phyloP scores from a whole-genome alignment of 2,888 invertebrate species.

The Ophion obscuratus region DNA sequence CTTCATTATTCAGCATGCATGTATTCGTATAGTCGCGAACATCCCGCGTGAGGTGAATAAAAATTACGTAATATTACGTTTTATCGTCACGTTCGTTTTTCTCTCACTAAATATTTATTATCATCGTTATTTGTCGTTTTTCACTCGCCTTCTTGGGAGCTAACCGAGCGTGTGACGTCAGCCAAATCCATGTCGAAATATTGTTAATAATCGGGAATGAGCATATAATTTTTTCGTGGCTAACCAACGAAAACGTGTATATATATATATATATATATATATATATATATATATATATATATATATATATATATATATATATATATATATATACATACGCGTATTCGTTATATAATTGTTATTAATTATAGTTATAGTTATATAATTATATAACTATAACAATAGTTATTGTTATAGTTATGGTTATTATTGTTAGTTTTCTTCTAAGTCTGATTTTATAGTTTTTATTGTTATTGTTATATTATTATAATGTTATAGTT shows the following conservation, averaged over 20 bases:
- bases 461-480: too few species aligned
- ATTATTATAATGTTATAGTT: too few species aligned
- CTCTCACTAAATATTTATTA: conserved; percentile 14
- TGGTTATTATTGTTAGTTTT: too few species aligned
- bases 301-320: background rate
- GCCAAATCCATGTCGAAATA: conserved; percentile 33
- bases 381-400: too few species aligned
- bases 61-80: conserved; percentile 47
- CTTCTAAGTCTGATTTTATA: too few species aligned
- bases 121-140: background rate
- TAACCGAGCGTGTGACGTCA: conserved; percentile 11
- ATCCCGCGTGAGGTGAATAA: conserved; percentile 47
- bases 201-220: conserved; percentile 18
- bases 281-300: too few species aligned
- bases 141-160: background rate
- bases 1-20: conserved; percentile 35
- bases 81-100: conserved; percentile 27
- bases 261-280: too few species aligned
- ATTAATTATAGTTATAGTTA: too few species aligned
- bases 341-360: background rate
- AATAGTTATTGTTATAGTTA: too few species aligned
- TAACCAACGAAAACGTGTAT: too few species aligned
- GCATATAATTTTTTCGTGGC: background rate
- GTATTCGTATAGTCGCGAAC: conserved; percentile 15
- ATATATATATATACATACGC: background rate